These are phyloP conservation scores for Vesta saturnalis DNA, from an alignment of 2,888 invertebrate genomes.

Conservation along the genomic window DNA sequence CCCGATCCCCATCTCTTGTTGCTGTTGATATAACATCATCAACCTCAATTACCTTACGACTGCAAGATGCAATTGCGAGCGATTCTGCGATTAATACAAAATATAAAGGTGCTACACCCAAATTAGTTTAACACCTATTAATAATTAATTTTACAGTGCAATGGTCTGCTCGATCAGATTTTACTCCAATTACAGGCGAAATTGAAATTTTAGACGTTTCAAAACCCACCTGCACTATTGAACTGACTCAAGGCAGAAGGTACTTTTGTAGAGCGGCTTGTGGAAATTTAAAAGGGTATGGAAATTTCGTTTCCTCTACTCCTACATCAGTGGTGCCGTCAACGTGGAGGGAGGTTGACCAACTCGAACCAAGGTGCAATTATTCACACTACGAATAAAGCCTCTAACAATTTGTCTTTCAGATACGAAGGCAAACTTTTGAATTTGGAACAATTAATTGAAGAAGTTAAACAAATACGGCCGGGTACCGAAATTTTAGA, in stretches of 20 bases:
- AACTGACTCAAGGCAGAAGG: constrained; percentile 83
- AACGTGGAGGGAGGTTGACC: constrained; percentile 91
- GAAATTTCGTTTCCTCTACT: constrained; percentile 77
- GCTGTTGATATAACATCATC: constrained; percentile 81
- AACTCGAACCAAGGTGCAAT: constrained; percentile 68
- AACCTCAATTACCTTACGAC: constrained; percentile 71
- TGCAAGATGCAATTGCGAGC: constrained; percentile 74
- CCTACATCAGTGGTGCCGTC: constrained; percentile 91
- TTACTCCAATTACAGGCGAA: constrained; percentile 82
- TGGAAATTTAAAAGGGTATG: constrained; percentile 93
- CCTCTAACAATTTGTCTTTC: constrained; percentile 1
- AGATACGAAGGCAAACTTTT: constrained; percentile 75
- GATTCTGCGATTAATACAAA: constrained; percentile 89
- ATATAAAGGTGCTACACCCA: constrained; percentile 80
- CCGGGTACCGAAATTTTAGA: constrained; percentile 73
- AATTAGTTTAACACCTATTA: not conserved
- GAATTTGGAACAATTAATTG: constrained; percentile 79
- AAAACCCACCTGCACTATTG: constrained; percentile 70
- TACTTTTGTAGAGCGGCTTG: constrained; percentile 93
- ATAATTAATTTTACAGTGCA: constrained; percentile 73
- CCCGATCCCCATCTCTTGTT: constrained; percentile 86
- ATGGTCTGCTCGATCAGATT: constrained; percentile 91
- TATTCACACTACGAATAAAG: not conserved
- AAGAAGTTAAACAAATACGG: constrained; percentile 72
- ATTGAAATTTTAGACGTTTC: constrained; percentile 78